Base-by-base conservation (phyloP, 2,797 vertebrate genomes). In the Sebastes baramenuke region DNA sequence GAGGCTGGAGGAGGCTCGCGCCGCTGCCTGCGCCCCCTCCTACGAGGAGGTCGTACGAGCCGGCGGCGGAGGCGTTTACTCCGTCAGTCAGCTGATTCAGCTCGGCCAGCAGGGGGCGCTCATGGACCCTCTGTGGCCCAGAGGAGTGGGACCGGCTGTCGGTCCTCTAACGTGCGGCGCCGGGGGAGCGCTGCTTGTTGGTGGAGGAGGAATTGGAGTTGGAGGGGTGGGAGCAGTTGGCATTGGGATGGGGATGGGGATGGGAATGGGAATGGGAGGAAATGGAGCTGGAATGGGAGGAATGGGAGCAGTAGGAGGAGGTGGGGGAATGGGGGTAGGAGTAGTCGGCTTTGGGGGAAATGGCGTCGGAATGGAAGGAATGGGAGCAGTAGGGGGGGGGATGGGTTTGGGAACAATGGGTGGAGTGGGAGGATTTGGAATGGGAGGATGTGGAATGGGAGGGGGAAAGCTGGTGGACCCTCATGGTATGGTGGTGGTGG, bases 1-100 rank as follows among this genome's bases (percentile, higher is more conserved):
- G 77, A 96, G 96, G 67, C 93, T 98, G 94, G 98, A 98, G 83
- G 97, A 97, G 85, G 96, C 95, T 67, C 95, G 95, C 25, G 94
- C 90, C 0, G 96, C 89, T n/a, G 88, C 73, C 83, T 87, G 86
- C 0, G 95, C 93, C 6, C 95, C 95, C 0, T 93, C 94, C 58
- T 95, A 96, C 1, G 95, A 96, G 32, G 95, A 95, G 72, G 93
- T 95, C 0, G 87, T 96, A 10, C 81, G 72, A 67, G 86, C 75
- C 2, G 79, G 88, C 0, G 36, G 79, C 0, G 85, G 75, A 7
- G 88, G 89, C 1, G 68, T 96, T 36, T 97, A 95, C 93, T 96
- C 96, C 0, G 93, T 96, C 68, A 96, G 95, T 60, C 94, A 92
- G 54, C 90, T 96, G 25, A 91, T 96, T 59, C 94, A 95, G 55